These are phyloP conservation scores for Dryobates pubescens DNA, from an alignment of 2,797 vertebrate species.

Conservation along the genomic window DNA sequence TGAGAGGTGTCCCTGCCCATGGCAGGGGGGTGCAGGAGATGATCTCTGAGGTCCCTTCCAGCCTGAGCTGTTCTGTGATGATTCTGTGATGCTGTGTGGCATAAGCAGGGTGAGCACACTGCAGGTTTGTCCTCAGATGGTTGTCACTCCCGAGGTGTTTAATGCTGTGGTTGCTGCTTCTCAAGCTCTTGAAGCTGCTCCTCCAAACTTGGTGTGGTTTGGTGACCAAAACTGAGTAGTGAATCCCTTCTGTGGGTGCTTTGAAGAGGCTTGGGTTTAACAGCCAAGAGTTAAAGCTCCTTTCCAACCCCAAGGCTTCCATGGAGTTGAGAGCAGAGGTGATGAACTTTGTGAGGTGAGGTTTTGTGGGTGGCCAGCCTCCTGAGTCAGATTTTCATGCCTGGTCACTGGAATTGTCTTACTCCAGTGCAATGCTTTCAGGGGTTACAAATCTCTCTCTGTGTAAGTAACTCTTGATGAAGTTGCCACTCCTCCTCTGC, in stretches of 20 bases:
- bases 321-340: neutral
- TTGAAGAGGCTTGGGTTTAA: neutral
- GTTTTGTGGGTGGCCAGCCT: neutral
- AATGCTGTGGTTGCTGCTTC: neutral
- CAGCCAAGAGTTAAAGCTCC: neutral
- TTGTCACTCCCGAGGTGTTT: accelerated
- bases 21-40: too few relatives aligned
- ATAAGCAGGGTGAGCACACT: neutral
- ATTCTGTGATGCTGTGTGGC: neutral
- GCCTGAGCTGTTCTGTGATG: too few relatives aligned
- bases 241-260: neutral
- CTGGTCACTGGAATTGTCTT: neutral
- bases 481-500: neutral
- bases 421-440: neutral
- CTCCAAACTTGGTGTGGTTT: accelerated
- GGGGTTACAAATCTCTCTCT: neutral
- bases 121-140: neutral
- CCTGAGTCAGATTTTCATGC: accelerated
- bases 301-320: neutral
- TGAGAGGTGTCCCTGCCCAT: too few relatives aligned
- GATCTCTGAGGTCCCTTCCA: too few relatives aligned
- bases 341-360: neutral
- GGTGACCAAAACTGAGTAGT: neutral
- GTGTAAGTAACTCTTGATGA: neutral
- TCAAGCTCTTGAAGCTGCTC: accelerated